Conservation (phyloP, 2,113 vertebrate species). For the Chrysemys picta region DNA sequence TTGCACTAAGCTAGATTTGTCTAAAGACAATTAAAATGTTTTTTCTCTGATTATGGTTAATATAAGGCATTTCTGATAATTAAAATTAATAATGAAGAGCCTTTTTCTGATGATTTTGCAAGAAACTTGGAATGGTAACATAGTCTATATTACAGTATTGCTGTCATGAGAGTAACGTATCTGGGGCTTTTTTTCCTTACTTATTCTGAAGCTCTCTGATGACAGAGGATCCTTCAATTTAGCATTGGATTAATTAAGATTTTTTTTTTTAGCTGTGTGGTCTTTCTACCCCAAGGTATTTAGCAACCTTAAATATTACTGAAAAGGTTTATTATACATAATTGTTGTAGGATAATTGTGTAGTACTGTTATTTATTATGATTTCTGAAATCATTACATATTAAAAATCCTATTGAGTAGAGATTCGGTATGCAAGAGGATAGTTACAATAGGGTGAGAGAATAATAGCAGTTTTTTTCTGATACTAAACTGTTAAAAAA, state of each 20-base stretch:
- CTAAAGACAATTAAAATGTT: neutral
- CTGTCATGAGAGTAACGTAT: neutral
- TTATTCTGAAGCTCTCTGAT: neutral
- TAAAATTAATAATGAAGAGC: neutral
- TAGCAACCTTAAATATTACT: neutral
- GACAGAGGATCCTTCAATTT: neutral
- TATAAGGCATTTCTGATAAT: neutral
- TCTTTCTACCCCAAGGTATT: neutral
- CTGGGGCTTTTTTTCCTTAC: neutral
- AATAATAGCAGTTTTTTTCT: neutral
- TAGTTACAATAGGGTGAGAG: neutral
- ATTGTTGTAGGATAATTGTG: neutral
- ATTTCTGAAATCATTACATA: neutral
- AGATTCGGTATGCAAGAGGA: neutral
- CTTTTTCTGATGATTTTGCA: neutral
- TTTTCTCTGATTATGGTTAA: neutral
- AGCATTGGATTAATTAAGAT: neutral
- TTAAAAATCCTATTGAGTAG: neutral
- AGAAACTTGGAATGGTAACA: neutral
- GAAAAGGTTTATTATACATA: neutral
- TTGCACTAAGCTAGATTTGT: neutral
- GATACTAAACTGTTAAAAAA: neutral
- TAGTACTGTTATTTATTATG: neutral
- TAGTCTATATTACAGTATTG: neutral
- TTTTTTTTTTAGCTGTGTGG: neutral